Evolutionary conservation across 1,140 invertebrate species (phyloP), one percentile per base, ranked within the genome.

Genomic region (Ditylenchus dipsaci): DNA sequence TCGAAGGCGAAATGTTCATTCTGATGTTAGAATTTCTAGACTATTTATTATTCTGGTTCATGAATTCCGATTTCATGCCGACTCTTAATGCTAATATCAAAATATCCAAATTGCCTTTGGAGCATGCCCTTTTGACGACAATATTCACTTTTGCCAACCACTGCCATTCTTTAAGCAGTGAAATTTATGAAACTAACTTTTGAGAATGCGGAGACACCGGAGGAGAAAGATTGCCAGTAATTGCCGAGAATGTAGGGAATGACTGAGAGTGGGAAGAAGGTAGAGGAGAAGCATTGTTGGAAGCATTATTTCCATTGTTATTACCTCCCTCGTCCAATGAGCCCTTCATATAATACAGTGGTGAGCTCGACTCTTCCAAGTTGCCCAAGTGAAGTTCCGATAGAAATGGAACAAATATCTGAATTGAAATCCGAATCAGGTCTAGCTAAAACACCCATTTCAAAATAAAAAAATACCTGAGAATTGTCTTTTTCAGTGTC

Each of bases 391-490:
- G 69, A 19, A 70, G 53, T 59, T 75, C 74, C 15, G 74, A 71
- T 15, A 75, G 30, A 53, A 75, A 75, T 17, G 74, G 74, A 29
- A 75, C 68, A 61, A 75, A 75, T 26, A 75, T 59, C 57, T 76
- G 63, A 69, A 69, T 30, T 8, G 21, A 30, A 26, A 38, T 68
- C 33, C 17, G 19, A 67, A 21, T 62, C 17, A 23, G 29, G 19
- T 66, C n/a, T 21, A 43, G 56, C 17, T 56, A 27, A 15, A 65
- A 56, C 3, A 23, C 3, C 29, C 3, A 56, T 29, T 38, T 38
- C 11, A 38, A 38, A 38, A 38, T 56, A 29, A 56, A 15, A 47
- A 15, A 56, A 56, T 23, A 56, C 53, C 53, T 56, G 53, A 56
- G 53, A 56, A 13, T 29, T 56, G 53, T 56, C 26, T 23, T n/a